Evolutionary conservation across 2,797 vertebrate species (phyloP), one percentile per base, ranked within the genome.

Genomic region (Eremophila alpestris): DNA sequence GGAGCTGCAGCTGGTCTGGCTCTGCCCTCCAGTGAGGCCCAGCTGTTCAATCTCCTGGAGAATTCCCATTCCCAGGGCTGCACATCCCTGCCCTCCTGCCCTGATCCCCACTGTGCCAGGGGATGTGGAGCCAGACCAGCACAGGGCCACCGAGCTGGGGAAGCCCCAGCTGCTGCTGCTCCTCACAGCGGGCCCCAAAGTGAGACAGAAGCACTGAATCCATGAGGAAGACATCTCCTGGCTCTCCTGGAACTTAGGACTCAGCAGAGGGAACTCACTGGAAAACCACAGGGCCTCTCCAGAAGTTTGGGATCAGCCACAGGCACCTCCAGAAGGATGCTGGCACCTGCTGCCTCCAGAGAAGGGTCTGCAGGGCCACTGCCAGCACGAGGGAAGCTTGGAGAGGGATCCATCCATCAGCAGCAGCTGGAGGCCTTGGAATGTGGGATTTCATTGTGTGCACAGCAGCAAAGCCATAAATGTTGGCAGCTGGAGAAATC

Each of bases 141-240:
- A 1, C 27, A 2, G 68, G 65, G 46, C 20, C 67, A 16, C 38
- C 0, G 1, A 40, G 30, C 26, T 32, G 30, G 0, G 2, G 5
- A 2, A 56, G 36, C 40, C 30, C 34, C 26, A 10, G 11, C 2
- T 16, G 21, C 59, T 16, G 16, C 59, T 63, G 52, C n/a, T 67
- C 71, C 69, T 49, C 21, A 5, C 5, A 29, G 5, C 2, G 5
- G 13, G 19, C 32, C 70, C 64, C 17, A 78, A 71, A 56, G 7
- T 9, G 2, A 36, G 56, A 10, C 26, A 41, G 14, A 11, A 69
- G 26, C n/a, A 13, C 78, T 11, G n/a, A 65, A 20, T 19, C 40
- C 26, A 2, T 4, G 0, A 14, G 40, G n/a, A 3, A 27, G 16
- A 34, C 60, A 45, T 27, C 49, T 29, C 27, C 49, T 5, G 18